phyloP scores from a whole-genome alignment of 2,888 invertebrate species.

The Vanessa cardui region DNA sequence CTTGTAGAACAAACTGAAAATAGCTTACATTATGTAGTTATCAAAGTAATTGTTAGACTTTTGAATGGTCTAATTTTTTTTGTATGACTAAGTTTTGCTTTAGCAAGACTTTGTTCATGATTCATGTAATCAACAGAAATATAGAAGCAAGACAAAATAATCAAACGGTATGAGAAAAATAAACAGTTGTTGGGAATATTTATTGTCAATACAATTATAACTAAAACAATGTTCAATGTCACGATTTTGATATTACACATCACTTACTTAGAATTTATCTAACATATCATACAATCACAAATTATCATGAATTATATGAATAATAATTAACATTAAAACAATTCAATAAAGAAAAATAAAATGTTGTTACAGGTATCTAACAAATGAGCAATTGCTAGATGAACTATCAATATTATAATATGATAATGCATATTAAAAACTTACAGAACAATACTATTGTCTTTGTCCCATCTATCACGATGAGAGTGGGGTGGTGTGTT shows the following conservation, averaged over 20 bases:
- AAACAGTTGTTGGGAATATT: slow-evolving; percentile 15
- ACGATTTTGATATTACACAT: slow-evolving; percentile 13
- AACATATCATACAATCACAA: slow-evolving; percentile 1
- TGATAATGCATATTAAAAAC: slow-evolving; percentile 9
- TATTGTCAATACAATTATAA: slow-evolving; percentile 30
- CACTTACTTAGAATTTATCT: slow-evolving; percentile 9
- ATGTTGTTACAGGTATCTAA: neutral
- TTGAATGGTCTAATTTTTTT: too few relatives aligned
- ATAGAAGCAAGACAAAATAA: neutral
- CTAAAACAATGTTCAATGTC: slow-evolving; percentile 26
- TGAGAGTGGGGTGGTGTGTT: slow-evolving; percentile 78
- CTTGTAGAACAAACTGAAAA: too few relatives aligned
- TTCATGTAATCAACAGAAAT: too few relatives aligned
- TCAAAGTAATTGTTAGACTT: too few relatives aligned
- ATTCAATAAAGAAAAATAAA: neutral
- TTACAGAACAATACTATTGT: slow-evolving; percentile 74
- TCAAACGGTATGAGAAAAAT: neutral
- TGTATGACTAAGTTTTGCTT: too few relatives aligned
- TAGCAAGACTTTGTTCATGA: too few relatives aligned
- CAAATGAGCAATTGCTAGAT: neutral
- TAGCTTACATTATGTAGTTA: too few relatives aligned
- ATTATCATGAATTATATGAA: neutral
- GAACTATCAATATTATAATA: slow-evolving; percentile 6
- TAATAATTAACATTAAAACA: neutral
- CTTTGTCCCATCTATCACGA: slow-evolving; percentile 78